These are phyloP conservation scores for Terebella lapidaria DNA, from an alignment of 2,888 invertebrate species.

Conservation along the genomic window DNA sequence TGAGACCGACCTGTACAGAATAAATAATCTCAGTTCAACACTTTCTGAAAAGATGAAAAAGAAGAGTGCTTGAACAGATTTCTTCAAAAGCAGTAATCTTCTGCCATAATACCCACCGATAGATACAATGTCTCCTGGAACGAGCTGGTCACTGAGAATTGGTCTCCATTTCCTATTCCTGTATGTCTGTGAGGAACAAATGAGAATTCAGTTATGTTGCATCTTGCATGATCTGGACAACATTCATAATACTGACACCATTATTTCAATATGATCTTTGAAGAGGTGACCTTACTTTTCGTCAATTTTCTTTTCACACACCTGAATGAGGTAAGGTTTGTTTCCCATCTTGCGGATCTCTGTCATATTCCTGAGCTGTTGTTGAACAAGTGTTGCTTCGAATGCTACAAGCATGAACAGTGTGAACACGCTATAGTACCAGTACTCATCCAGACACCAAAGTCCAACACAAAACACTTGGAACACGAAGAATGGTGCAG, in stretches of 20 bases:
- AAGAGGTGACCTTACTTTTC: too few species aligned
- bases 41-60: not conserved
- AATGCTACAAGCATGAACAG: conserved; percentile 92
- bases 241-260: too few species aligned
- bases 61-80: too few species aligned
- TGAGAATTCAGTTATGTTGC: too few species aligned
- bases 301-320: conserved; percentile 39
- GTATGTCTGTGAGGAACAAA: conserved; percentile 55
- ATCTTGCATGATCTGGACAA: too few species aligned
- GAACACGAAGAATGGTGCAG: conserved; percentile 99
- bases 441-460: conserved; percentile 98
- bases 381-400: conserved; percentile 96
- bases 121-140: conserved; percentile 96
- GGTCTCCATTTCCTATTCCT: conserved; percentile 85
- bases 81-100: too few species aligned
- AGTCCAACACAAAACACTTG: conserved; percentile 98
- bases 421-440: conserved; percentile 95
- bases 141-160: conserved; percentile 76
- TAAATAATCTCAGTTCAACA: not conserved
- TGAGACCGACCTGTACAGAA: conserved; percentile 64
- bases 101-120: too few species aligned
- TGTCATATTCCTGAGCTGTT: conserved; percentile 95
- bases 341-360: conserved; percentile 99
- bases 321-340: conserved; percentile 82
- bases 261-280: too few species aligned